phyloP scores from a whole-genome alignment of 2,888 invertebrate species.

The Charanyca ferruginea region DNA sequence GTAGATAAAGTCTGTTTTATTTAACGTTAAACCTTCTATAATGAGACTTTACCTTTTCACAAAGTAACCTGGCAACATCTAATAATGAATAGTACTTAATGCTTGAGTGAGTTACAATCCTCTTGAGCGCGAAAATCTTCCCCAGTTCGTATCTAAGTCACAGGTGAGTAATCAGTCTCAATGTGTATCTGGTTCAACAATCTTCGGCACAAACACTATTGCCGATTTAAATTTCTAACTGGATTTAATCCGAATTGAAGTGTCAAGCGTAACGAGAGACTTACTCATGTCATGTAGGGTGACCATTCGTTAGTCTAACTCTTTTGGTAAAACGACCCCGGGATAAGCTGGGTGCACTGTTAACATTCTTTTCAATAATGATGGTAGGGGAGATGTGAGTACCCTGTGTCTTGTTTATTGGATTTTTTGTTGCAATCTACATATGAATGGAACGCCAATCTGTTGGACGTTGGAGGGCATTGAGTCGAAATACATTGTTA shows the following conservation, averaged over 20 bases:
- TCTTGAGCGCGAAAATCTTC: slow-evolving; percentile 16
- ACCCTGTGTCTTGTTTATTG: slow-evolving; percentile 90
- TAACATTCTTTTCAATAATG: slow-evolving; percentile 91
- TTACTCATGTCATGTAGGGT: slow-evolving; percentile 77
- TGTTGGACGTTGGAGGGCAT: slow-evolving; percentile 81
- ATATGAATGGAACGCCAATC: slow-evolving; percentile 90
- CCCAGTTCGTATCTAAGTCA: slow-evolving; percentile 50
- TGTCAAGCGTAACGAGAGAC: slow-evolving; percentile 87
- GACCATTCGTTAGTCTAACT: slow-evolving; percentile 90
- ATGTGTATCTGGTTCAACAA: slow-evolving; percentile 58
- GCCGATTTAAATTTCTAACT: slow-evolving; percentile 79
- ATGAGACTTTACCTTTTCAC: slow-evolving; percentile 1
- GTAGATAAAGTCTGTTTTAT: neutral
- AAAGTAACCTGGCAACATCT: slow-evolving; percentile 7
- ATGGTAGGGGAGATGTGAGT: slow-evolving; percentile 85
- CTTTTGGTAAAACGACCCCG: slow-evolving; percentile 90
- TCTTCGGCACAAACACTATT: slow-evolving; percentile 59
- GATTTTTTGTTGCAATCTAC: slow-evolving; percentile 91
- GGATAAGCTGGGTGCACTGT: slow-evolving; percentile 88
- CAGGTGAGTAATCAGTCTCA: slow-evolving; percentile 54
- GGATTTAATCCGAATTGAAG: slow-evolving; percentile 87
- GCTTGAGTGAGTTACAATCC: slow-evolving; percentile 19
- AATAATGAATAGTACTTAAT: slow-evolving; percentile 27
- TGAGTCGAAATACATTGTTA: slow-evolving; percentile 76
- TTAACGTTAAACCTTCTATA: neutral